Evolutionary conservation across 2,888 invertebrate genomes (phyloP), one percentile per base, ranked within the genome.

Genomic region (Drosophila acutilabella): DNA sequence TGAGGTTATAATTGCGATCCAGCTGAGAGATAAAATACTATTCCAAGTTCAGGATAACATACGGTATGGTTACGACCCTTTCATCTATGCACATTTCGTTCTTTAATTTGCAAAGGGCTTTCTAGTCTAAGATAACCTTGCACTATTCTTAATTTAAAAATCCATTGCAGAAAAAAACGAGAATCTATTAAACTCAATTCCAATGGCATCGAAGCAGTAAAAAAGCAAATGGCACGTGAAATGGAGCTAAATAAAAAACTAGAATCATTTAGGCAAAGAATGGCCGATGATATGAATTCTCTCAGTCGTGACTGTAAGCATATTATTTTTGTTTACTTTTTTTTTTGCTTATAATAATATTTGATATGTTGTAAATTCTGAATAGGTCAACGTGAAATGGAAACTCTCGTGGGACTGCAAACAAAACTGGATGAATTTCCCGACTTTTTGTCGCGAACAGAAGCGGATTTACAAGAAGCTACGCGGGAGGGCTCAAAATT

Each of bases 1-100:
- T 88, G 94, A 95, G 13, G 95, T 96, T 42, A 93, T 97, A 2
- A 93, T 95, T 11, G 95, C 95, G 64, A 95, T 96, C 69, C 93
- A 94, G 20, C 94, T 95, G 64, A 92, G 96, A 20, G 96, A 96
- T 89, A 94, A 94, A 79, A 94, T 95, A 1, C 93, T 94, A 65
- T 94, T 94, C 70, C 94, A 94, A 53, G 93, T 95, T 0, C 93
- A 93, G 45, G 93, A 93, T 38, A 95, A 95, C 78, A 93, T 95
- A 76, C 93, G 91, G 95, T 95, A 90, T 92, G 8, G 8, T 8
- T 7, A 30, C 8, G 8, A 30, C 8, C 2, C 8, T 30, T 30
- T 30, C 2, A 30, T 30, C 8, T 8, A 8, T 30, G 7, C 8
- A 8, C 8, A 8, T 2, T 30, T 30, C 30, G 92, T 87, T 47